Evolutionary conservation across 1,140 invertebrate species (phyloP), one percentile per base, ranked within the genome.

Genomic region (Ylistrum balloti): DNA sequence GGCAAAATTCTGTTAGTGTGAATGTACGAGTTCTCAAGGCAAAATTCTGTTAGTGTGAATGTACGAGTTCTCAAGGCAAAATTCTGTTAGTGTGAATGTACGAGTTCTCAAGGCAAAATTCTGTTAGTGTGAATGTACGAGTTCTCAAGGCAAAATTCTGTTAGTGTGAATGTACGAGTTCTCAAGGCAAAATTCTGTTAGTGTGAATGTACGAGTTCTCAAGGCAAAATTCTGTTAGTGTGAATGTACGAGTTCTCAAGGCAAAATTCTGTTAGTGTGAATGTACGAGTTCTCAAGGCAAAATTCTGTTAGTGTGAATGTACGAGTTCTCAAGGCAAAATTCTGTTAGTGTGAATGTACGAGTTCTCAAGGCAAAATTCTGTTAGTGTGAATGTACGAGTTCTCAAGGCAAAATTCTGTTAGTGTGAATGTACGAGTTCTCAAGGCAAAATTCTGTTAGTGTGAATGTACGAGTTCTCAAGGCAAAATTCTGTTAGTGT

Each of bases 41-140:
- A n/a, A 11, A n/a, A 74, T 74, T 74, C n/a, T n/a, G 56, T n/a
- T 74, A 74, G 56, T 74, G 56, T 74, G 56, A 74, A 74, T n/a
- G n/a, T 17, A 74, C 28, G n/a, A 17, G 56, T 74, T n/a, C n/a
- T n/a, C n/a, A n/a, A 28, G 56, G 56, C n/a, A n/a, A 11, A n/a
- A 74, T 74, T 74, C n/a, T n/a, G 56, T n/a, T 74, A 74, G 56
- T 74, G 56, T 74, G 56, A 74, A 74, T n/a, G n/a, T 17, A 74
- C 28, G n/a, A 17, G 56, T 74, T n/a, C n/a, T n/a, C n/a, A n/a
- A 28, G 56, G 56, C n/a, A n/a, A 11, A n/a, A 74, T 74, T 74
- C n/a, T n/a, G 56, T n/a, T 74, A 74, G 56, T 74, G 56, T 74
- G 56, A 74, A 74, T n/a, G n/a, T 17, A 74, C 28, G n/a, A 17